Evolutionary conservation across 2,888 invertebrate genomes (phyloP), one percentile per base, ranked within the genome.

Genomic region (Leptarthrus brevirostris): DNA sequence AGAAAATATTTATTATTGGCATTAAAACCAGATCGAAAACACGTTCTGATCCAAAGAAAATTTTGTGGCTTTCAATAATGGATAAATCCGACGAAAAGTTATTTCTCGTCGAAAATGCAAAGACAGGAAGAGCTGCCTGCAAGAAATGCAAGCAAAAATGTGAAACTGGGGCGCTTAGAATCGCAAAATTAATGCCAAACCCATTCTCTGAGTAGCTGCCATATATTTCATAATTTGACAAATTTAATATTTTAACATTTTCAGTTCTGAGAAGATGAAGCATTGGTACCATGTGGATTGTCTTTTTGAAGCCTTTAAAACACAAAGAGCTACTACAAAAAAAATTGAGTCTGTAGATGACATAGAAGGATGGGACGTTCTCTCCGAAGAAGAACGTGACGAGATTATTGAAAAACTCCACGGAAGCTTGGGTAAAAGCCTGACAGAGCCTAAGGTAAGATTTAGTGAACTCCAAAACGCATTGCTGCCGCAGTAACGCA

Each of bases 121-220:
- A 95, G 85, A 88, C 90, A 10, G 93, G 93, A 0, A 87, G 92
- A 64, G 92, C 96, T 0, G 89, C 90, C 12, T 96, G 96, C 81
- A 95, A 95, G 83, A 93, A 92, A 80, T 96, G 96, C 83, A 96
- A 95, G 86, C 86, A 89, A 74, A 91, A 91, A 80, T 92, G 94
- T 80, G 89, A 89, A 0, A 89, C 90, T 80, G 93, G 91, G 20
- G 87, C 89, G 74, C 80, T 95, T 53, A 87, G 96, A 74, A 86
- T 96, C 54, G 95, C 93, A 0, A 95, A 95, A 83, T 77, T 94
- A 16, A 88, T 90, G 3, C 85, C 91, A 0, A 96, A 94, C 84
- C 94, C 40, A 26, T 74, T 76, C 40, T 69, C 74, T 1, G 74
- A 72, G 56, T 72, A 93, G 0, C 95, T 94, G 81, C 3, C n/a